Evolutionary conservation across 2,113 vertebrate genomes (phyloP), one percentile per base, ranked within the genome.

Genomic region (Cygnus atratus): DNA sequence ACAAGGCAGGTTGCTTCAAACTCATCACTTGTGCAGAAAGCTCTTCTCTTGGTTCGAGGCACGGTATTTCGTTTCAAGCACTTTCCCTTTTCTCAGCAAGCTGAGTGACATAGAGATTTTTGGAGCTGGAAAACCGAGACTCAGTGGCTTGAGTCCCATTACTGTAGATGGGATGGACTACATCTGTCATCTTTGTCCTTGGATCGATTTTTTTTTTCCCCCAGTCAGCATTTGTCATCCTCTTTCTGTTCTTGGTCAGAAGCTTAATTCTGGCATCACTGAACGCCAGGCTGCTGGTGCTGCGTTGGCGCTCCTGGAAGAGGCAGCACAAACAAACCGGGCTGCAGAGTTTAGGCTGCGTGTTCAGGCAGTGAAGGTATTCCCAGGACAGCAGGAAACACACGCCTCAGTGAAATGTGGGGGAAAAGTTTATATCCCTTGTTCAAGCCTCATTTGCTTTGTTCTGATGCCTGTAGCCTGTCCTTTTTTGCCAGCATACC

Each of bases 1-100:
- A 93, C 65, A 88, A 95, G 72, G 33, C 90, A 88, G 82, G 46
- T 93, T 1, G 1, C 88, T 96, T 96, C 88, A 90, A 37, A 84
- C 65, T 88, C 43, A 5, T 90, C 82, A 67, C 68, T 88, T 78
- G 37, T 77, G 37, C 59, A 88, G 48, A 86, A 93, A 52, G 37
- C 63, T 86, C 50, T 83, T 87, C 59, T 78, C 75, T 48, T 91
- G 74, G 35, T 79, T 78, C 70, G 79, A 92, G 85, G 61, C 52
- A 26, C 25, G 43, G 35, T n/a, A 39, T 74, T 81, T n/a, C 67
- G 9, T 87, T 86, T 39, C 75, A 86, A 78, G 79, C 43, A 29
- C 37, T 74, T 92, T 80, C 29, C 37, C 68, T 93, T 67, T 80
- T 58, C 43, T 81, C 48, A 29, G 39, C 61, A 39, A 77, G 55